Evolutionary conservation across 2,888 invertebrate species (phyloP).

Genomic region (Drosophila rubida): DNA sequence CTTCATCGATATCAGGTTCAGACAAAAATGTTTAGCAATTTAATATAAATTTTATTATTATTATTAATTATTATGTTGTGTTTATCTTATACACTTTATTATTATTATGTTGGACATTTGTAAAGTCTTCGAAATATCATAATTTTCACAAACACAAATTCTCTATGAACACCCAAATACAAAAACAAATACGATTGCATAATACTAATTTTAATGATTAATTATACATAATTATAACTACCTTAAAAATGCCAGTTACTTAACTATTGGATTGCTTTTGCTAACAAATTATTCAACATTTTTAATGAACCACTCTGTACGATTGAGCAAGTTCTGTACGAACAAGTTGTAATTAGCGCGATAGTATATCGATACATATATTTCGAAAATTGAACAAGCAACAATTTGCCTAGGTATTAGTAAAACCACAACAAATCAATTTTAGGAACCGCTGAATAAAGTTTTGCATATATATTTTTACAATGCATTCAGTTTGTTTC

Average conservation of each 20-base stretch:
- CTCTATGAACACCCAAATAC: slow-evolving; percentile 2
- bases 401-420: slow-evolving; percentile 42
- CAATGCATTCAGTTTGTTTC: slow-evolving; percentile 48
- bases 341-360: slow-evolving; percentile 55
- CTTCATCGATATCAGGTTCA: slow-evolving; percentile 7
- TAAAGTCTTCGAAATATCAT: slow-evolving; percentile 17
- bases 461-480: slow-evolving; percentile 66
- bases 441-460: slow-evolving; percentile 61
- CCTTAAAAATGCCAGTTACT: slow-evolving; percentile 54
- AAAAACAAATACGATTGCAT: slow-evolving; percentile 3
- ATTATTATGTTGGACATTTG: slow-evolving; percentile 20
- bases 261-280: slow-evolving; percentile 35
- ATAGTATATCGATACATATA: slow-evolving; percentile 42
- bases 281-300: slow-evolving; percentile 33
- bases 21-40: slow-evolving; percentile 7
- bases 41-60: slow-evolving; percentile 23
- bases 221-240: slow-evolving; percentile 11
- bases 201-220: slow-evolving; percentile 26
- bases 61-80: slow-evolving; percentile 40
- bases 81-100: slow-evolving; percentile 23
- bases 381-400: slow-evolving; percentile 33
- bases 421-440: slow-evolving; percentile 29
- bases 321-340: slow-evolving; percentile 14
- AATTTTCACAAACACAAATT: slow-evolving; percentile 19
- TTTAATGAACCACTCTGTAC: slow-evolving; percentile 20